Base-by-base conservation (phyloP, 2,888 invertebrate genomes). In the Mythimna impura region DNA sequence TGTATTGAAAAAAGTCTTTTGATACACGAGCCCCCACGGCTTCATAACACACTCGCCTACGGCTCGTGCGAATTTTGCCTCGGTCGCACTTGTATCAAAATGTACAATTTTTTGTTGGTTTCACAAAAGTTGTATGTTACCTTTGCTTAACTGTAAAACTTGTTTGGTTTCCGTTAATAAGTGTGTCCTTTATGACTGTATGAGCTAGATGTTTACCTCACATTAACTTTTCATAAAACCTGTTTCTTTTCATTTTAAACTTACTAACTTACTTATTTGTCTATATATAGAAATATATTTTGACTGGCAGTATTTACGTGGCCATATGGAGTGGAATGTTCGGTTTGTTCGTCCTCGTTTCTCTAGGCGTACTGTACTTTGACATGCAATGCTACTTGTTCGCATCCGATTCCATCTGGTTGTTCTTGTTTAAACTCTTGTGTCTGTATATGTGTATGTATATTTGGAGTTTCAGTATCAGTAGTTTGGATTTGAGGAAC, bases 151-250 rank as follows among this genome's bases (percentile, higher is more conserved):
- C 80, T 73, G 74, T 67, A n/a, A 65, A 65, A 67, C 74, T 20
- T 20, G 80, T 79, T 78, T 61, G 5, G 12, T 60, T 64, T 64
- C 79, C 58, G 52, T 78, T 71, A 66, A 34, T 34, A 47, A 9
- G 22, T 14, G n/a, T 17, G 34, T 68, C 25, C 30, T 34, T 34
- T n/a, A 54, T 30, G 40, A 65, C 43, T 25, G 30, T 30, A 2
- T 30, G 30, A 54, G 25, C 30, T 12, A 50, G 34, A 57, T 30
- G 14, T 61, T 55, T 4, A 55, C 2, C 6, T 52, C 40, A 73
- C 57, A 43, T 52, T 30, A 25, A 52, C 20, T 30, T 52, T 54
- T 43, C 10, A 25, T n/a, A 34, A 43, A 64, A 76, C 47, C 47
- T 30, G 55, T 63, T 64, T 50, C 3, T 62, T 75, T 65, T 10